A percentile compares a stretch with the other conserved stretches of the same genome.
These are phyloP conservation scores for Drosophila neotestacea DNA, from an alignment of 2,888 invertebrate species.

Conservation along the genomic window DNA sequence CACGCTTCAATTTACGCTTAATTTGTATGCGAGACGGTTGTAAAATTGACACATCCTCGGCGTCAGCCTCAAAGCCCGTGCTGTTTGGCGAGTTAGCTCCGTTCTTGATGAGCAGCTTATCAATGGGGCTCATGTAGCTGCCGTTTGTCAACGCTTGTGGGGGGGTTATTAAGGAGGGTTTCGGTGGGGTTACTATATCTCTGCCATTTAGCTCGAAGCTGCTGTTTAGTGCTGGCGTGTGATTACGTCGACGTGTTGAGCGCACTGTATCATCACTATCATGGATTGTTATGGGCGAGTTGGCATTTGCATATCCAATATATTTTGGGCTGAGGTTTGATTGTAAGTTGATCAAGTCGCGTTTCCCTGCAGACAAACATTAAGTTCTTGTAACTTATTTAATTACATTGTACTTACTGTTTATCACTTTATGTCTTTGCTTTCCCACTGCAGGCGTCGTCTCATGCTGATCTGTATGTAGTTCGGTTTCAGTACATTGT, in stretches of 20 bases:
- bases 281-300: constrained; percentile 52
- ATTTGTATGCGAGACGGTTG: constrained; percentile 35
- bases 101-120: constrained; percentile 82
- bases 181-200: constrained; percentile 49
- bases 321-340: constrained; percentile 83
- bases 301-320: constrained; percentile 77
- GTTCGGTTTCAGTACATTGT: constrained; percentile 42
- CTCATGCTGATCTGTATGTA: constrained; percentile 3
- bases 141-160: constrained; percentile 8
- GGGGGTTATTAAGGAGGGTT: neutral
- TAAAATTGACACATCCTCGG: constrained; percentile 44
- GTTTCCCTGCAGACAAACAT: constrained; percentile 58
- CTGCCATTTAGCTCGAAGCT: constrained; percentile 33
- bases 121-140: constrained; percentile 80
- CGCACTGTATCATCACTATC: constrained; percentile 62
- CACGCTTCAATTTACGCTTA: constrained; percentile 63
- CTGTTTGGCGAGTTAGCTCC: constrained; percentile 74
- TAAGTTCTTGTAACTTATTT: constrained; percentile 1
- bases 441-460: constrained; percentile 20
- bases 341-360: constrained; percentile 79
- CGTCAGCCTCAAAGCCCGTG: constrained; percentile 71
- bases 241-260: constrained; percentile 61
- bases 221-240: constrained; percentile 26
- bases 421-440: constrained; percentile 9
- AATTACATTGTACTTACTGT: constrained; percentile 36